Conservation (phyloP, 2,888 invertebrate genomes). For the Bedellia somnulentella region DNA sequence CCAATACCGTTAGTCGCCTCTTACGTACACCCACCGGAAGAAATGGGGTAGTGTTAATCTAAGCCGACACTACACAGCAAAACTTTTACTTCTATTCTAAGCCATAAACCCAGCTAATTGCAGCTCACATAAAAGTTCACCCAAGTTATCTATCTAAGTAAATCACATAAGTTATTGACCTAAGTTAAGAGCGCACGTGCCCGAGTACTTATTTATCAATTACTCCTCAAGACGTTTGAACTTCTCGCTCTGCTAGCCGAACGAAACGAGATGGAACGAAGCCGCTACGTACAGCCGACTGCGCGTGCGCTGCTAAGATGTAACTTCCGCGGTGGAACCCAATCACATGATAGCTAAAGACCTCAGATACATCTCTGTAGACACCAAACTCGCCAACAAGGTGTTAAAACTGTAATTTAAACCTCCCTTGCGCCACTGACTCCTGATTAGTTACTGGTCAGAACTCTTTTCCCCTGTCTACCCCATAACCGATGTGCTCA, state of each 20-base stretch:
- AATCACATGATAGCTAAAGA: no score
- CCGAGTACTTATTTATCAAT: conserved; percentile 52
- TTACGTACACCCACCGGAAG: no score
- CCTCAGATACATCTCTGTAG: no score
- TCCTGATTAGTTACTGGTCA: background rate
- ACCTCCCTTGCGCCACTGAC: background rate
- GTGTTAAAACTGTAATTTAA: background rate
- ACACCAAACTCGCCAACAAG: background rate
- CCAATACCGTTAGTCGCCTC: no score
- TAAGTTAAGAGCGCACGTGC: conserved; percentile 43
- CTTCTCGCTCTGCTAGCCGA: conserved; percentile 55
- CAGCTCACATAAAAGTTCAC: no score
- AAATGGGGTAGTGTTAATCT: no score
- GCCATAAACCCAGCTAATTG: no score
- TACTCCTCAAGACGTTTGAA: conserved; percentile 51
- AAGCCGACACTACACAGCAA: no score
- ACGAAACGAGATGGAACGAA: conserved; percentile 56
- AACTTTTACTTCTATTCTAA: no score
- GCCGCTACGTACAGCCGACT: conserved; percentile 38
- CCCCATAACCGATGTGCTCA: no score
- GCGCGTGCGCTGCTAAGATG: conserved; percentile 6
- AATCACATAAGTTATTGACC: conserved; percentile 26
- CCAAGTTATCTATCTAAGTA: background rate
- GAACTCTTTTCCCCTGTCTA: background rate
- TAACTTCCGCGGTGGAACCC: background rate